Evolutionary conservation across 64 coral and sea anemone genomes (phyloP).

Genomic region (Stichodactyla mertensii): DNA sequence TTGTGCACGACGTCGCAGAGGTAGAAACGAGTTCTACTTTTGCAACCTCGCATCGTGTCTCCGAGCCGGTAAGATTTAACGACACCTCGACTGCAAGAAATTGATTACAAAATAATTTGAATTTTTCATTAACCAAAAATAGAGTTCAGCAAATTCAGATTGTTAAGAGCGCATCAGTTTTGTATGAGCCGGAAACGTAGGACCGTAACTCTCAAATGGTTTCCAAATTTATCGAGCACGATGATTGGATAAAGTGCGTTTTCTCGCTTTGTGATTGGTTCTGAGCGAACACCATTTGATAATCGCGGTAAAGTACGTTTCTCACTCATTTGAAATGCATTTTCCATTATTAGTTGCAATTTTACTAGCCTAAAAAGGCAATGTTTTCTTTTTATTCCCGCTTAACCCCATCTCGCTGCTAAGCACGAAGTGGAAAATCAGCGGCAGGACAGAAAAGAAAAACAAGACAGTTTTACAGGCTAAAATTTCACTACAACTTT

Average conservation of each 20-base stretch:
- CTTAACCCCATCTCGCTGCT: too few species aligned
- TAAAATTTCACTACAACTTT: background rate
- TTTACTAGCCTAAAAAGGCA: background rate
- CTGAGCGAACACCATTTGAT: background rate
- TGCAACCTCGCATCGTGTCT: too few species aligned
- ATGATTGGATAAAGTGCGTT: background rate
- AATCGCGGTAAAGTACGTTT: background rate
- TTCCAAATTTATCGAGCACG: background rate
- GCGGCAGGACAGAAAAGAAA: background rate
- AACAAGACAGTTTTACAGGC: background rate
- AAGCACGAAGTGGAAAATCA: too few species aligned
- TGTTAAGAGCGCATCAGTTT: background rate
- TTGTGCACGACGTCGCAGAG: too few species aligned
- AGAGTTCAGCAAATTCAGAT: background rate
- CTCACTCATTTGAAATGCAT: background rate
- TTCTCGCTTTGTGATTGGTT: too few species aligned
- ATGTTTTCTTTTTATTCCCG: background rate
- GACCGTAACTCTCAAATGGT: background rate
- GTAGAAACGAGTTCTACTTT: too few species aligned
- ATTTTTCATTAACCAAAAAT: background rate
- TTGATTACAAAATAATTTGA: background rate
- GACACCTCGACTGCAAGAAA: too few species aligned
- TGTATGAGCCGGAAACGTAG: background rate
- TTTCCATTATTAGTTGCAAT: background rate
- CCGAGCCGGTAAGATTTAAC: too few species aligned